Conservation (phyloP, 2,888 invertebrate genomes). For the Bombylius discolor region DNA sequence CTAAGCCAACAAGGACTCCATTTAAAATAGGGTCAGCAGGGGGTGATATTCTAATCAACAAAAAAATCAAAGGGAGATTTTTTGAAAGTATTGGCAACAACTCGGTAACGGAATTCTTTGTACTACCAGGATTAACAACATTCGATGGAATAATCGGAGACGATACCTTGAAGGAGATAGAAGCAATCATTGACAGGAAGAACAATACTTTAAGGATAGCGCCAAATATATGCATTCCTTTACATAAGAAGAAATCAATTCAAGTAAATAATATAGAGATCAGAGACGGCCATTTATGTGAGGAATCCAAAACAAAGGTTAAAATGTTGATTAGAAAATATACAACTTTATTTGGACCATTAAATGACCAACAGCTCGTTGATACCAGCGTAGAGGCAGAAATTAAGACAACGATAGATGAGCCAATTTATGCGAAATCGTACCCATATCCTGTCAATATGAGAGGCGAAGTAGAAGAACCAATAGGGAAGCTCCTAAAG, state of each 20-base stretch:
- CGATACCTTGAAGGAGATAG: conserved; percentile 9
- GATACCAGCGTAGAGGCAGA: conserved; percentile 19
- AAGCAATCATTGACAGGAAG: conserved; percentile 3
- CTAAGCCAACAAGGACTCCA: not conserved
- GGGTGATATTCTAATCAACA: conserved; percentile 1
- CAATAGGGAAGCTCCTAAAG: conserved; percentile 17
- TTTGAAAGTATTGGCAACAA: conserved; percentile 6
- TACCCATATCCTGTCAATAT: conserved; percentile 24
- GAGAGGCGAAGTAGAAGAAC: conserved; percentile 5
- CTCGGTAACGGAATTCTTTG: conserved; percentile 5
- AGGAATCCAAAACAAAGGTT: not conserved
- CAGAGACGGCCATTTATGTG: not conserved
- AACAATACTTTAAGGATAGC: not conserved
- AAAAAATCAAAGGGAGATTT: conserved; percentile 5
- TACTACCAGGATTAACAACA: conserved; percentile 4
- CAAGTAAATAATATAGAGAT: conserved; percentile 5
- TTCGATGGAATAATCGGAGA: conserved; percentile 8
- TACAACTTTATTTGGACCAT: conserved; percentile 2
- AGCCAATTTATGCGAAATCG: conserved; percentile 20
- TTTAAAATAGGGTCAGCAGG: conserved; percentile 4
- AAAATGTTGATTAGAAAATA: not conserved
- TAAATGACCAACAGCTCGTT: conserved; percentile 2
- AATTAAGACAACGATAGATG: conserved; percentile 19
- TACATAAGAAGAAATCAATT: conserved; percentile 1
- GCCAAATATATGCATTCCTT: conserved; percentile 8